Conservation (phyloP, 2,888 invertebrate genomes). For the Herminia tarsipennalis region DNA sequence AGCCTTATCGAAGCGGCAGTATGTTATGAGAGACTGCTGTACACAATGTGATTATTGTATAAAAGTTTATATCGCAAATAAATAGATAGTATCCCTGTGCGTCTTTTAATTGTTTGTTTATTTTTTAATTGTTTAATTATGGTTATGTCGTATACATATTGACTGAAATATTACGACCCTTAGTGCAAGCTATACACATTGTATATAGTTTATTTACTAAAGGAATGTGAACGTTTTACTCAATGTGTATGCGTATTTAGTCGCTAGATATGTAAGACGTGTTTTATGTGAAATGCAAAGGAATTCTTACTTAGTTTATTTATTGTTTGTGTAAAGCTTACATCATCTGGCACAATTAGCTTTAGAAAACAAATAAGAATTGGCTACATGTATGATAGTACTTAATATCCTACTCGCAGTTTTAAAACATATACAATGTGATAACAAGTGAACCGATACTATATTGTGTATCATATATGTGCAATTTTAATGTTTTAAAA, state of each 20-base stretch:
- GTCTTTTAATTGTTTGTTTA: conserved; percentile 40
- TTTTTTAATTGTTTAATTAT: conserved; percentile 36
- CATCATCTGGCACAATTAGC: conserved; percentile 38
- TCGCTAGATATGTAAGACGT: conserved; percentile 39
- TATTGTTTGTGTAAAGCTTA: conserved; percentile 30
- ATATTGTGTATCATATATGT: conserved; percentile 16
- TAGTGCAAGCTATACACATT: conserved; percentile 4
- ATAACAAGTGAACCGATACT: conserved; percentile 28
- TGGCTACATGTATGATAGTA: conserved; percentile 25
- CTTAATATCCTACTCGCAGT: conserved; percentile 28
- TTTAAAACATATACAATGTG: conserved; percentile 31
- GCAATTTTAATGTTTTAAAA: conserved; percentile 14
- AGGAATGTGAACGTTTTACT: conserved; percentile 9
- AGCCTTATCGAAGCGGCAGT: conserved; percentile 12
- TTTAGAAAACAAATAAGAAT: conserved; percentile 14
- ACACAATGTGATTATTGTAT: conserved; percentile 60
- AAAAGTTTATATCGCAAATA: conserved; percentile 49
- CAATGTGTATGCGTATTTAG: conserved; percentile 42
- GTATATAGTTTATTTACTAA: conserved; percentile 3
- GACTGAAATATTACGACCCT: conserved; percentile 16
- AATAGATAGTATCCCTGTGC: conserved; percentile 42
- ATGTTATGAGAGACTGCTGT: conserved; percentile 50
- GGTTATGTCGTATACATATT: conserved; percentile 36
- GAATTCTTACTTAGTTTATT: conserved; percentile 25
- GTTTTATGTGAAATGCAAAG: conserved; percentile 25